A percentile compares a stretch with the other conserved stretches of the same genome.
Evolutionary conservation across 2,113 vertebrate species (phyloP).

Genomic region (Grammomys dolichurus): DNA sequence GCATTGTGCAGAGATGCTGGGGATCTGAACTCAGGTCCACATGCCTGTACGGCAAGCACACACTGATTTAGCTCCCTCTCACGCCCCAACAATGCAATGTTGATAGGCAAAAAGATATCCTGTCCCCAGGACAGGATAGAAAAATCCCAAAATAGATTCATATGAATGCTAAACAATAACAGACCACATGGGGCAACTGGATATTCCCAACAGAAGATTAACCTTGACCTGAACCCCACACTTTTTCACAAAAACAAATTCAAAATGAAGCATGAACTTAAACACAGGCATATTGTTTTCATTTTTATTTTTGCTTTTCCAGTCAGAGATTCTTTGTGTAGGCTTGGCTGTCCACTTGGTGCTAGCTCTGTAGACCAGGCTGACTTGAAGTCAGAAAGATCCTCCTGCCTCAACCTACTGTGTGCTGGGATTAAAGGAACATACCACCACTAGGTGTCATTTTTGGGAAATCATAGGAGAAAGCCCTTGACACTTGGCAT

Average conservation of each 20-base stretch:
- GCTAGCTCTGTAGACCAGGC: not conserved
- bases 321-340: not conserved
- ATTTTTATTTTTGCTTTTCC: not conserved
- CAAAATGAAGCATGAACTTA: not conserved
- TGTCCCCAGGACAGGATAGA: not conserved
- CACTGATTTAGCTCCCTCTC: not conserved
- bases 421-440: not conserved
- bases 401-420: not conserved
- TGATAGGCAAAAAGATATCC: not conserved
- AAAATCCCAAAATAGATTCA: constrained; percentile 13
- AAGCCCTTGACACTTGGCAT: not conserved
- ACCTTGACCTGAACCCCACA: constrained; percentile 4
- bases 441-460: not conserved
- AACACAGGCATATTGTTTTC: not conserved
- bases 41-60: too few species aligned
- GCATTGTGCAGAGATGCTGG: not conserved
- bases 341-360: not conserved
- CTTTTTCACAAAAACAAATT: constrained; percentile 40
- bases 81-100: not conserved
- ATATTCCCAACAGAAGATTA: not conserved
- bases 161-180: not conserved
- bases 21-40: not conserved
- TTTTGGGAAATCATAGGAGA: not conserved
- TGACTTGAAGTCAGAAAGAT: too few species aligned
- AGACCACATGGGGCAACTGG: not conserved